Evolutionary conservation across 2,888 invertebrate species (phyloP), one percentile per base, ranked within the genome.

Genomic region (Coelinius sp.): DNA sequence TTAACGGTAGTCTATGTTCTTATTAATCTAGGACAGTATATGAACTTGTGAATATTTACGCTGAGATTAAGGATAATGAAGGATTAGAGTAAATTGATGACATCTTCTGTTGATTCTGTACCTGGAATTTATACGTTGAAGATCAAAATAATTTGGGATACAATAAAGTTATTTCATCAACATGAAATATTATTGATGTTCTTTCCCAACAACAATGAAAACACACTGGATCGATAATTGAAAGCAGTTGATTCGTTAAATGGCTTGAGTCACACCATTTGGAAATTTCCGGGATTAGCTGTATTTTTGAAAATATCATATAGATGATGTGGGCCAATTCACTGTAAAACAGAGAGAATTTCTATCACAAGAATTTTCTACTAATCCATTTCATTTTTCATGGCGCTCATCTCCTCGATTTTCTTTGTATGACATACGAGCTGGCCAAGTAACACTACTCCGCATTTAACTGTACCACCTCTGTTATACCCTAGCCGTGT

Each of bases 401-500:
- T 14, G 8, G 20, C 20, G 1, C 49, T n/a, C n/a, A n/a, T 64
- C 63, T 68, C 49, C 67, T 65, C n/a, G 56, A 69, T 25, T 24
- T 38, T 31, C 41, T 12, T 38, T 27, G 52, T 71, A 20, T 27
- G 52, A 46, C 46, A 14, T 22, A 38, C 46, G 38, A 64, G 52
- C n/a, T 69, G 59, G 67, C 53, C 68, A 44, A 38, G 41, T 38
- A 49, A 56, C 24, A 22, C 44, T 71, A 35, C 10, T 59, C 64
- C 10, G 62, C n/a, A 46, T 63, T 53, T 35, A 41, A 25, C 31
- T 59, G 22, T 65, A 22, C 22, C 25, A 49, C 24, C 65, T 46
- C 31, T n/a, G 62, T 35, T 41, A 41, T 24, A 24, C 41, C 20
- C 3, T 35, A 22, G 56, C 25, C 24, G 24, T 41, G 41, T 63